Conservation (phyloP, 2,888 invertebrate genomes). For the Pterostichus niger region DNA sequence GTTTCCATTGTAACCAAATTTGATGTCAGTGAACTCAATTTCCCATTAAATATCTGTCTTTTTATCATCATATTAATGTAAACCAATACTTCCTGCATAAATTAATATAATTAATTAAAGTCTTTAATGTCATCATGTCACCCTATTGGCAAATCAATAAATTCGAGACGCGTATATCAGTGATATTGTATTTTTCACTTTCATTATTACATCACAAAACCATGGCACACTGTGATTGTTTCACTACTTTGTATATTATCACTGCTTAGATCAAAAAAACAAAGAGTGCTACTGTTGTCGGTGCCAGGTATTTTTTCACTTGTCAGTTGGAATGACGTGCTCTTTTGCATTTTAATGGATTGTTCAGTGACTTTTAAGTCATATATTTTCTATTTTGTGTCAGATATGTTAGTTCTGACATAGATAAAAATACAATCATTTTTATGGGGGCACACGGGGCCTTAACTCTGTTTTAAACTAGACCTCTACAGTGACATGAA, state of each 20-base stretch:
- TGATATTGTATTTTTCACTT: constrained; percentile 32
- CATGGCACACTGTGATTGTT: constrained; percentile 33
- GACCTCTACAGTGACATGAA: no score
- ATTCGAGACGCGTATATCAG: constrained; percentile 22
- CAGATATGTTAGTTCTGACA: background rate
- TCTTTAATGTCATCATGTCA: no score
- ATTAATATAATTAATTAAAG: no score
- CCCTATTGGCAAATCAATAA: constrained; percentile 10
- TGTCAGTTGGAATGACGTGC: background rate
- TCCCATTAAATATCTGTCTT: no score
- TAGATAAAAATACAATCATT: no score
- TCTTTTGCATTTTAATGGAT: constrained; percentile 13
- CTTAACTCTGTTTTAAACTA: no score
- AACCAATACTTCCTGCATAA: no score
- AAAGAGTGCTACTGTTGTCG: constrained; percentile 25
- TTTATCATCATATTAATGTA: background rate
- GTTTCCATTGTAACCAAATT: no score
- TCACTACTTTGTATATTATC: constrained; percentile 34
- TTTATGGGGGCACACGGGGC: no score
- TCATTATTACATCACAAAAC: constrained; percentile 34
- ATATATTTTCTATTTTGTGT: constrained; percentile 25
- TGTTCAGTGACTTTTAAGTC: background rate
- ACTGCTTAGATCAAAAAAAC: constrained; percentile 32
- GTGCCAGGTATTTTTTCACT: background rate
- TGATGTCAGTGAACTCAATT: no score